Percentiles rank a stretch among this genome's conserved stretches.
phyloP scores from a whole-genome alignment of 2,888 invertebrate species.

The Nomada fucata region DNA sequence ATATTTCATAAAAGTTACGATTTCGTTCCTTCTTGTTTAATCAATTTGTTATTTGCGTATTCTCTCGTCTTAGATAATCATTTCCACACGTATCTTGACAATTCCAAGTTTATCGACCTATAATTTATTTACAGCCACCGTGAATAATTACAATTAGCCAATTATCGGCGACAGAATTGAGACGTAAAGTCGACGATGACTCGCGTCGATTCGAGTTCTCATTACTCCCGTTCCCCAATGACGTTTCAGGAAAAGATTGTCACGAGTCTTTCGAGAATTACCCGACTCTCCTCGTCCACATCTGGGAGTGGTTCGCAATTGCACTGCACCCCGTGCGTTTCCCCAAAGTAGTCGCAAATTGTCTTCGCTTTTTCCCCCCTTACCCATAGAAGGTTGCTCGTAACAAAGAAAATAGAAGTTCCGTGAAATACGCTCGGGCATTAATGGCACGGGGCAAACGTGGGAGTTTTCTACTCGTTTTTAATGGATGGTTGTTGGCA shows the following conservation, averaged over 20 bases:
- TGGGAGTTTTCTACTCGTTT: neutral
- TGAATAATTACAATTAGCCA: too few species aligned
- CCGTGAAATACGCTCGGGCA: neutral
- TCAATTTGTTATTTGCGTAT: too few species aligned
- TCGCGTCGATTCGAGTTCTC: too few species aligned
- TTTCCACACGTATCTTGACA: too few species aligned
- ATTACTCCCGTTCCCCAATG: neutral
- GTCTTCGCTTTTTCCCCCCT: neutral
- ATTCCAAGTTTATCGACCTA: too few species aligned
- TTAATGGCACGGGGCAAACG: neutral
- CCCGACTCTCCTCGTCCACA: neutral
- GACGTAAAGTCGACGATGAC: too few species aligned
- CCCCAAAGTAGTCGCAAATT: conserved; percentile 13
- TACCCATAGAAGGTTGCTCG: neutral
- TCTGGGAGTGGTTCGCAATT: conserved; percentile 2
- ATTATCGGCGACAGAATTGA: too few species aligned
- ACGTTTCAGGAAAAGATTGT: conserved; percentile 6
- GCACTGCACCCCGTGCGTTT: conserved; percentile 1
- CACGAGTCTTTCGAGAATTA: conserved; percentile 2
- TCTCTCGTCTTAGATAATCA: too few species aligned
- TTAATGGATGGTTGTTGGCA: conserved; percentile 6
- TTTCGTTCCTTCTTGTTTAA: too few species aligned
- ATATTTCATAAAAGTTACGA: too few species aligned
- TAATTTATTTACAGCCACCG: too few species aligned
- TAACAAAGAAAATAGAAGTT: conserved; percentile 32